A percentile compares a stretch with the other conserved stretches of the same genome.
Conservation (phyloP, 2,113 vertebrate genomes). For the Phycodurus eques region DNA sequence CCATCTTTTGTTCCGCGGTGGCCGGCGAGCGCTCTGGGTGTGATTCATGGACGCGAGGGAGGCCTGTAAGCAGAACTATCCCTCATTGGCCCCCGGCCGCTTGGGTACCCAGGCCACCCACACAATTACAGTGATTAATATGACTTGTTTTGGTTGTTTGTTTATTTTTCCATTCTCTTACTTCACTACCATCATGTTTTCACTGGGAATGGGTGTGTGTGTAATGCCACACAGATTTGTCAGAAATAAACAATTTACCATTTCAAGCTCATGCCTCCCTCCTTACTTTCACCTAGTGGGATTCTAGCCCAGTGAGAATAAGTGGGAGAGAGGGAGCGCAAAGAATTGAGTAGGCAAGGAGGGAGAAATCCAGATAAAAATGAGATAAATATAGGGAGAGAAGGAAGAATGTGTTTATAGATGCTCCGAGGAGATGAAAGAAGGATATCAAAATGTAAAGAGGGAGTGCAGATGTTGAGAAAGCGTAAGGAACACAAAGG, state of each 20-base stretch:
- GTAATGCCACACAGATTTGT: conserved; percentile 80
- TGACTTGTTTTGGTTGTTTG: conserved; percentile 92
- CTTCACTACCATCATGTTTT: conserved; percentile 43
- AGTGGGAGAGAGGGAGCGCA: conserved; percentile 43
- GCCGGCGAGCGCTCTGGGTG: conserved; percentile 85
- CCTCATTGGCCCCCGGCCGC: conserved; percentile 93
- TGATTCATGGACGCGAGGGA: conserved; percentile 98
- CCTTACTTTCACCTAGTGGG: conserved; percentile 37
- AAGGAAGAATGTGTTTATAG: conserved; percentile 57
- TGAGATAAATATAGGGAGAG: conserved; percentile 62
- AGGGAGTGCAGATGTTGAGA: conserved; percentile 49
- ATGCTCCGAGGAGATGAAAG: conserved; percentile 56
- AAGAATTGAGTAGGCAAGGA: conserved; percentile 49
- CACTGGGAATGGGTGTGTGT: conserved; percentile 67
- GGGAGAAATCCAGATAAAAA: conserved; percentile 44
- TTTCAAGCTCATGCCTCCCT: conserved; percentile 45
- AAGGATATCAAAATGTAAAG: conserved; percentile 58
- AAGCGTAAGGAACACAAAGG: conserved; percentile 55
- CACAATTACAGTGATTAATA: conserved; percentile 99
- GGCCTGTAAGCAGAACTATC: conserved; percentile 94
- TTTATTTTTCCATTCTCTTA: conserved; percentile 54
- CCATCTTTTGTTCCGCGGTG: conserved; percentile 99
- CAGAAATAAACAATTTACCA: conserved; percentile 59
- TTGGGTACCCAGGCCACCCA: conserved; percentile 90
- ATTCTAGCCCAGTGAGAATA: conserved; percentile 37